Evolutionary conservation across 2,888 invertebrate genomes (phyloP).

Genomic region (Orthosia incerta): DNA sequence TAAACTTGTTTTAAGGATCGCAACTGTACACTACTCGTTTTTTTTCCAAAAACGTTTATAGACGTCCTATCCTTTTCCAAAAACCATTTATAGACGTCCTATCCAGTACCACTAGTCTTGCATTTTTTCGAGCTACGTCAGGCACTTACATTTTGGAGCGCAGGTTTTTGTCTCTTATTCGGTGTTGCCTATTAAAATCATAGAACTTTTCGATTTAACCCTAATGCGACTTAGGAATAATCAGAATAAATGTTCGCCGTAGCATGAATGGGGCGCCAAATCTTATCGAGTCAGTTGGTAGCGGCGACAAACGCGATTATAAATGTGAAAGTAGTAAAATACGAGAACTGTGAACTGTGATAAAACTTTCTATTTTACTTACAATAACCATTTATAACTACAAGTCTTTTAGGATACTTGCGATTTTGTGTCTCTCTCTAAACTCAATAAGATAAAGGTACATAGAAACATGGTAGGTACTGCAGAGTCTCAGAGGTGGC

Average conservation of each 20-base stretch:
- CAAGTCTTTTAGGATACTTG: slow-evolving; percentile 34
- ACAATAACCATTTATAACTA: slow-evolving; percentile 61
- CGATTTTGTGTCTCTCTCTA: slow-evolving; percentile 16
- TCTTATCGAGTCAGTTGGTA: slow-evolving; percentile 59
- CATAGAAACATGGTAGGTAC: not conserved
- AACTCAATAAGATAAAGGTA: slow-evolving; percentile 28
- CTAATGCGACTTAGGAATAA: slow-evolving; percentile 16
- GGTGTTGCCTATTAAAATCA: not conserved
- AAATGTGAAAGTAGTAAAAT: slow-evolving; percentile 58
- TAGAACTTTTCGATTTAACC: slow-evolving; percentile 7
- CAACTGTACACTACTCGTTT: no score
- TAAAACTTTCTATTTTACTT: slow-evolving; percentile 64
- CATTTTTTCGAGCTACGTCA: no score
- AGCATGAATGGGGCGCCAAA: slow-evolving; percentile 45
- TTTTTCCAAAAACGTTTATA: no score
- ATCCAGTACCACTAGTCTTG: no score
- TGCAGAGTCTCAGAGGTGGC: no score
- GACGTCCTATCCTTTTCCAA: no score
- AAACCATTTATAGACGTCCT: no score
- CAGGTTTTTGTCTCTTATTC: no score
- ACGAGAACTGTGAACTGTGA: slow-evolving; percentile 62
- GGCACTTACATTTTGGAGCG: no score
- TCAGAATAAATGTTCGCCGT: slow-evolving; percentile 25
- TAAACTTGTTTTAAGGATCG: slow-evolving; percentile 46
- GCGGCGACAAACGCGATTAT: slow-evolving; percentile 64